A percentile compares a stretch with the other conserved stretches of the same genome.
Evolutionary conservation across 2,113 vertebrate genomes (phyloP).

Genomic region (Lophius piscatorius): DNA sequence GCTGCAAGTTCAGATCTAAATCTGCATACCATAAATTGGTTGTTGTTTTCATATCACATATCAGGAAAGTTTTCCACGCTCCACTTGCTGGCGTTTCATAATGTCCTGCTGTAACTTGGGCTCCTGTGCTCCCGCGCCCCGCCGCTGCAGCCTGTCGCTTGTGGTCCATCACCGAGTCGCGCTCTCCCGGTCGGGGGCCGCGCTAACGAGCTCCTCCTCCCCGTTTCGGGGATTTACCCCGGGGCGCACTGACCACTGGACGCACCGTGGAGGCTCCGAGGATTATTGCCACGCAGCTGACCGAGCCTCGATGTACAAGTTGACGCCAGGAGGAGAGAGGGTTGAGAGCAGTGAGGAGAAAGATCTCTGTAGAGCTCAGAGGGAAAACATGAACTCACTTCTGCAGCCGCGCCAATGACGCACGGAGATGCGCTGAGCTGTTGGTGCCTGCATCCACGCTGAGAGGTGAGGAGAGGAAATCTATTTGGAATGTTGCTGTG

Average conservation of each 20-base stretch:
- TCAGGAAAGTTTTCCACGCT: constrained; percentile 39
- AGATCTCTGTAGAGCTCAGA: not conserved
- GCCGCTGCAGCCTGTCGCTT: constrained; percentile 73
- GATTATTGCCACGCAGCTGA: constrained; percentile 56
- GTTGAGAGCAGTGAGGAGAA: constrained; percentile 24
- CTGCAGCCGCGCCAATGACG: constrained; percentile 42
- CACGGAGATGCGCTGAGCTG: constrained; percentile 36
- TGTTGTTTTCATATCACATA: constrained; percentile 46
- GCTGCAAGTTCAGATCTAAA: constrained; percentile 4
- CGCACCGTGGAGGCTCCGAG: constrained; percentile 43
- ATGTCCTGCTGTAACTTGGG: constrained; percentile 13
- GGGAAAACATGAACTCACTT: constrained; percentile 33
- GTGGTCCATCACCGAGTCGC: constrained; percentile 68
- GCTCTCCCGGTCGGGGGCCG: constrained; percentile 70
- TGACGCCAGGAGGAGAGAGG: constrained; percentile 37
- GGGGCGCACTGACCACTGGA: constrained; percentile 65
- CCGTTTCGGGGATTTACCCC: constrained; percentile 69
- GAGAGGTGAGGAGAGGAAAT: too few relatives aligned
- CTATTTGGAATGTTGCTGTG: too few relatives aligned
- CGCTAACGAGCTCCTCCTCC: constrained; percentile 77
- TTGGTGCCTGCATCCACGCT: not conserved
- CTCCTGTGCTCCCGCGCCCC: constrained; percentile 40
- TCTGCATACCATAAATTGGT: not conserved
- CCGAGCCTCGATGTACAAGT: constrained; percentile 27
- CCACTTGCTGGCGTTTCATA: constrained; percentile 40